Conservation (phyloP, 1,140 invertebrate species). For the Reticulitermes speratus region DNA sequence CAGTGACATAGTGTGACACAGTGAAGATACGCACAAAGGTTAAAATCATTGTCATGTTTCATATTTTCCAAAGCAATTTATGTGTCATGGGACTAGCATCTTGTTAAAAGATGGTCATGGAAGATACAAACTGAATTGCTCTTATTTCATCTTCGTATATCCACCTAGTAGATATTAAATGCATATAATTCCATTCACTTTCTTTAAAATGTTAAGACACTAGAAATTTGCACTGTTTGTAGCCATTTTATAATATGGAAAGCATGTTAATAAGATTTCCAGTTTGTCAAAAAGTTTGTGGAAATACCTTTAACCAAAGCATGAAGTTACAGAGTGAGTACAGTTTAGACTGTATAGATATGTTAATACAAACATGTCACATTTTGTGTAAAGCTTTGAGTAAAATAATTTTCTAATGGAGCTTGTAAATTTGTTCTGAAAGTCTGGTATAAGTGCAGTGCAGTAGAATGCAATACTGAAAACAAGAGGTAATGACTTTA, state of each 20-base stretch:
- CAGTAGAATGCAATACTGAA: background rate
- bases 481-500: background rate
- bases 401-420: background rate
- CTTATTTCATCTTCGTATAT: background rate
- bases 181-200: background rate
- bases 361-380: background rate
- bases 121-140: constrained; percentile 10
- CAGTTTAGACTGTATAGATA: background rate
- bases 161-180: background rate
- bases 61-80: too few relatives aligned
- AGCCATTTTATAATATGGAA: background rate
- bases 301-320: background rate
- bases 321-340: background rate
- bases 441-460: background rate
- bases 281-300: background rate
- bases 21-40: too few relatives aligned
- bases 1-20: too few relatives aligned
- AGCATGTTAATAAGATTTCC: background rate
- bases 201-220: background rate
- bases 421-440: background rate
- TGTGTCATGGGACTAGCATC: too few relatives aligned
- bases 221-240: background rate
- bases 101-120: background rate
- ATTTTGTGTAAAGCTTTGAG: background rate
- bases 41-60: too few relatives aligned